phyloP scores from a whole-genome alignment of 2,113 vertebrate species.

The Petromus typicus region DNA sequence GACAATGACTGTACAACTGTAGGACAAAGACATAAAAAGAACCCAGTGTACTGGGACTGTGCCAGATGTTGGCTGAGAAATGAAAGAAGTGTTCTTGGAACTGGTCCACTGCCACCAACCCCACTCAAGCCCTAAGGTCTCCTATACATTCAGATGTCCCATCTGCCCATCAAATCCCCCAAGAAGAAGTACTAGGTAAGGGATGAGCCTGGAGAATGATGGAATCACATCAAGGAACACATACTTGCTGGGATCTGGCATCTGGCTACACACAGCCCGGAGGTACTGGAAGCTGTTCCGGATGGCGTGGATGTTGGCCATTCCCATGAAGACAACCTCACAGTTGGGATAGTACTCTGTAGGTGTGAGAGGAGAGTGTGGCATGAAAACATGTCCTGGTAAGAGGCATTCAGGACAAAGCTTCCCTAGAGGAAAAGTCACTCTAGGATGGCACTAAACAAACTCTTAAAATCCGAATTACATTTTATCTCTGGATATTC shows the following conservation, averaged over 20 bases:
- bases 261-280: constrained; percentile 96
- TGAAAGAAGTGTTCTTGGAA: background rate
- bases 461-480: background rate
- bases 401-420: constrained; percentile 15
- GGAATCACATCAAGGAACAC: constrained; percentile 76
- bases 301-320: constrained; percentile 99
- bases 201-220: background rate
- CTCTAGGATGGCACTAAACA: background rate
- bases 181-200: background rate
- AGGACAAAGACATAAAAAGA: constrained; percentile 51
- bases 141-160: background rate
- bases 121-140: background rate
- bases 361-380: background rate
- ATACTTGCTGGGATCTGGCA: constrained; percentile 99
- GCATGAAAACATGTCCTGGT: background rate
- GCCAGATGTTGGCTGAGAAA: constrained; percentile 21
- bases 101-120: background rate
- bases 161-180: background rate
- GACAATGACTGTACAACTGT: no score
- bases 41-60: background rate
- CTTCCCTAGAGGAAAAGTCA: background rate
- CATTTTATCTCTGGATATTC: background rate
- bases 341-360: constrained; percentile 99
- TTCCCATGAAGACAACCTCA: constrained; percentile 99
- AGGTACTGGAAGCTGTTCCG: constrained; percentile 99